These are phyloP conservation scores for Forpus xanthops DNA, from an alignment of 2,797 vertebrate species.

Conservation along the genomic window DNA sequence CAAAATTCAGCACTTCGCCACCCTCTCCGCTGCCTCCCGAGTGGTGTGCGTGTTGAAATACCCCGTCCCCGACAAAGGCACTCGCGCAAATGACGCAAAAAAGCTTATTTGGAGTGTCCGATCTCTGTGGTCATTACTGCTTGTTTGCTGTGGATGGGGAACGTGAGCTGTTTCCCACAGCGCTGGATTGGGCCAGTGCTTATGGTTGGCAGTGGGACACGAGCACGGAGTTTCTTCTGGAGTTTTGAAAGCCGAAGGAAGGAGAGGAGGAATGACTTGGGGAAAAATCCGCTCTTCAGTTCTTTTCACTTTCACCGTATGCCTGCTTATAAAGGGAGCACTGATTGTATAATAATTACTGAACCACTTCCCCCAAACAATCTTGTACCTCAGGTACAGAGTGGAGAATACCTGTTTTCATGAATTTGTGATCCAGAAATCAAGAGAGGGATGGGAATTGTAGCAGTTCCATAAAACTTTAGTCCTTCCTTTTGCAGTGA, in stretches of 20 bases:
- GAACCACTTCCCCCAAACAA: neutral
- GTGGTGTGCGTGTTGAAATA: neutral
- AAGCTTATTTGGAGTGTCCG: neutral
- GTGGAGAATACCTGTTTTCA: neutral
- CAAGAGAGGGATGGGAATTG: neutral
- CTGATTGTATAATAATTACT: neutral
- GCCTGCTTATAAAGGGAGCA: neutral
- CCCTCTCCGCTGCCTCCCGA: neutral
- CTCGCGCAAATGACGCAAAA: neutral
- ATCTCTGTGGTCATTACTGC: neutral
- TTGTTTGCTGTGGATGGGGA: neutral
- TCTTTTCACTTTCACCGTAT: neutral
- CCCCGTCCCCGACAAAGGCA: neutral
- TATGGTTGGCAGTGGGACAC: neutral
- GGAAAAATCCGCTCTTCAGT: neutral
- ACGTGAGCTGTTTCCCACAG: neutral
- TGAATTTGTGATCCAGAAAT: neutral
- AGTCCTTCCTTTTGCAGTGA: neutral
- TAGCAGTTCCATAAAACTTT: neutral
- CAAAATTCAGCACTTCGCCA: neutral
- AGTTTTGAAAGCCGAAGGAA: neutral
- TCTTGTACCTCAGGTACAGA: neutral
- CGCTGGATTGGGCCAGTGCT: neutral
- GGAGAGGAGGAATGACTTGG: neutral
- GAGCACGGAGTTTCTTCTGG: neutral